Conservation (phyloP, 2,888 invertebrate genomes). For the Clostera curtula region DNA sequence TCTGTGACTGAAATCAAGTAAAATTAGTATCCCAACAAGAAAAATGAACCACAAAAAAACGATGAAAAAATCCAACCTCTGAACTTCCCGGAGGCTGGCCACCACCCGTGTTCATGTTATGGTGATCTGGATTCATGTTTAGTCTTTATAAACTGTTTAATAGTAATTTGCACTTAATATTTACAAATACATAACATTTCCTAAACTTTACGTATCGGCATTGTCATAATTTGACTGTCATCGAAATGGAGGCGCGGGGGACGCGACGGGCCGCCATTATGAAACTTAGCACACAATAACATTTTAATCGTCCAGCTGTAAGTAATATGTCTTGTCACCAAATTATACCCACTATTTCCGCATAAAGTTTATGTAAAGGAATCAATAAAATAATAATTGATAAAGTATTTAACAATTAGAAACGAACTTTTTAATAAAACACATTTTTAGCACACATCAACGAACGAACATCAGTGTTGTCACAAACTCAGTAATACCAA, state of each 20-base stretch:
- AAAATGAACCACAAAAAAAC: slow-evolving; percentile 28
- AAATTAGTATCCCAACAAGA: slow-evolving; percentile 31
- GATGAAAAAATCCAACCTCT: slow-evolving; percentile 58
- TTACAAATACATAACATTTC: slow-evolving; percentile 60
- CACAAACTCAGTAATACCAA: slow-evolving; percentile 47
- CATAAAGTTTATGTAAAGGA: slow-evolving; percentile 12
- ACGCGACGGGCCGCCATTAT: slow-evolving; percentile 80
- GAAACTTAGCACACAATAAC: slow-evolving; percentile 73
- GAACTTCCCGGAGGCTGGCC: slow-evolving; percentile 72
- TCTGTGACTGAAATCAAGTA: slow-evolving; percentile 51
- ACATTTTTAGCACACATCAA: slow-evolving; percentile 43
- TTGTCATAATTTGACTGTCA: slow-evolving; percentile 78
- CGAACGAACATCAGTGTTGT: slow-evolving; percentile 57
- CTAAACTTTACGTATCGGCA: slow-evolving; percentile 63
- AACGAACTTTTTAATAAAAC: slow-evolving; percentile 28
- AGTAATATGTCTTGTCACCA: too few species aligned
- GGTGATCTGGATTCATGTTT: slow-evolving; percentile 70
- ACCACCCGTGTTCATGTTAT: slow-evolving; percentile 76
- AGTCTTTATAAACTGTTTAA: slow-evolving; percentile 34
- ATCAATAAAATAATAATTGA: slow-evolving; percentile 12
- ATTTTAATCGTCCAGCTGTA: slow-evolving; percentile 40
- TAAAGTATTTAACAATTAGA: slow-evolving; percentile 18
- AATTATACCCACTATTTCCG: too few species aligned
- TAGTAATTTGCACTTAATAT: slow-evolving; percentile 40
- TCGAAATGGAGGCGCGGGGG: slow-evolving; percentile 79